Conservation (phyloP, 2,797 vertebrate species). For the Brachymystax lenok region DNA sequence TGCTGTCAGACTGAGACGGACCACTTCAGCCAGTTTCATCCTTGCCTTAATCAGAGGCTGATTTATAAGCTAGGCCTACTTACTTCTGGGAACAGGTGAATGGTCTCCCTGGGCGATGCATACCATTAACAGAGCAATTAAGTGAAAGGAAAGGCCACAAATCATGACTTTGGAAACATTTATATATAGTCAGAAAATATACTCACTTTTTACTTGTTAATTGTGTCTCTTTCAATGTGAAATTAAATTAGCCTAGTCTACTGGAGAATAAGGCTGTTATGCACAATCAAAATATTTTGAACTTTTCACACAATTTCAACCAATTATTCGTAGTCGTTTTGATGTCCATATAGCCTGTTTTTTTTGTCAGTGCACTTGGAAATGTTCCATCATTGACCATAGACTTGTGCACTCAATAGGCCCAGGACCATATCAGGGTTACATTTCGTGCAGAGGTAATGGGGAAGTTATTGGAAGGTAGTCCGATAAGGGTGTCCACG, state of each 20-base stretch:
- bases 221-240: background rate
- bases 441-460: constrained; percentile 82
- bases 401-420: background rate
- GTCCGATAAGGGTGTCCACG: constrained; percentile 65
- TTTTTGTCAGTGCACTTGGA: background rate
- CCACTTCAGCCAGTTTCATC: constrained; percentile 1
- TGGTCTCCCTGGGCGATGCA: background rate
- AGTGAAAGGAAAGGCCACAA: background rate
- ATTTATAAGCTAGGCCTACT: background rate
- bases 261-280: background rate
- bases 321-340: background rate
- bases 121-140: background rate
- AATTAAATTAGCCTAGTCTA: background rate
- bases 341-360: background rate
- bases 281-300: background rate
- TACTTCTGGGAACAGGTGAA: constrained; percentile 4
- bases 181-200: background rate
- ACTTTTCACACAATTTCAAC: background rate
- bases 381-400: background rate
- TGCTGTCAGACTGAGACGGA: constrained; percentile 38
- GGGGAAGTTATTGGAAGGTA: constrained; percentile 83
- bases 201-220: background rate
- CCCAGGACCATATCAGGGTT: constrained; percentile 60
- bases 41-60: background rate
- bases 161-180: background rate